phyloP scores from a whole-genome alignment of 2,888 invertebrate genomes.

The Osedax fenrisi region DNA sequence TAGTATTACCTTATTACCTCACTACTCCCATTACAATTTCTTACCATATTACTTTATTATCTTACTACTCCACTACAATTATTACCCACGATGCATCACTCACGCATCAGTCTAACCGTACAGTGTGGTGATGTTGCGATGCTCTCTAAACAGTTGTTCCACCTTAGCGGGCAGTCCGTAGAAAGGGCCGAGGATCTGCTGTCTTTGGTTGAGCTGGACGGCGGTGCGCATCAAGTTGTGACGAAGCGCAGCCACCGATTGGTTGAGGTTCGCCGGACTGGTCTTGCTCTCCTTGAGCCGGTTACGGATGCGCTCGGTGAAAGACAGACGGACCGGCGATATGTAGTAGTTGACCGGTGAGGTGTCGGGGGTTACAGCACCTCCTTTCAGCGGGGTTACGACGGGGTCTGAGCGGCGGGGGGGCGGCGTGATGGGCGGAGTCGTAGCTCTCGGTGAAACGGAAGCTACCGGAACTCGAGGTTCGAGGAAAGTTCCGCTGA shows the following conservation, averaged over 20 bases:
- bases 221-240: not conserved
- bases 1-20: no score
- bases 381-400: no score
- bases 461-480: no score
- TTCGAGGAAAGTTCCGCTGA: no score
- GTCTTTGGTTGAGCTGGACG: not conserved
- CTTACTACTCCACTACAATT: no score
- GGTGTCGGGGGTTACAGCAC: no score
- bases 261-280: not conserved
- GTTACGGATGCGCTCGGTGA: not conserved
- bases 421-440: no score
- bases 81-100: no score
- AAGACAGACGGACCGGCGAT: not conserved
- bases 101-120: constrained; percentile 93
- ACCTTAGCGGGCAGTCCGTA: constrained; percentile 68
- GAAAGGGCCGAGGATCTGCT: constrained; percentile 52
- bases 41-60: no score
- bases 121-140: constrained; percentile 67
- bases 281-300: not conserved
- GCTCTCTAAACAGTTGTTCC: constrained; percentile 61
- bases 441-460: no score
- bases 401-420: no score
- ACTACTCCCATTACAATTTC: no score
- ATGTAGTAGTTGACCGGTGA: not conserved
- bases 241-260: not conserved